Percentiles rank a stretch among this genome's conserved stretches.
Evolutionary conservation across 2,797 vertebrate species (phyloP).

Genomic region (Mus caroli): DNA sequence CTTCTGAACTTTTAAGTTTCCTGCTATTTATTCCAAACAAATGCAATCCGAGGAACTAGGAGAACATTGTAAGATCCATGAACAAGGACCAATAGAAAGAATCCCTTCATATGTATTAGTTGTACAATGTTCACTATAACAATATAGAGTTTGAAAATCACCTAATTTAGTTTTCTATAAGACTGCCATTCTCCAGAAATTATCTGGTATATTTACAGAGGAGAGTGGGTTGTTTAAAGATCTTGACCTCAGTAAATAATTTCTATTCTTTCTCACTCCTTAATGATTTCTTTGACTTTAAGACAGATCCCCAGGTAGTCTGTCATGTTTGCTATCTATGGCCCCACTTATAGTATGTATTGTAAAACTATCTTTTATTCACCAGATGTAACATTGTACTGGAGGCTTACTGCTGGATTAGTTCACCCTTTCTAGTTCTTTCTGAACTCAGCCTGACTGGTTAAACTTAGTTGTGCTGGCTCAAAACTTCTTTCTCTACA

Average conservation of each 20-base stretch:
- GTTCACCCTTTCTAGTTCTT: background rate
- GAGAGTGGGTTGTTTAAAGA: background rate
- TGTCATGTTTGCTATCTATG: background rate
- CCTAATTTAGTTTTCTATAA: background rate
- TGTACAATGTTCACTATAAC: background rate
- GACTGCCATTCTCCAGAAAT: background rate
- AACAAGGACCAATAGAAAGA: background rate
- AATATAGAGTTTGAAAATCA: background rate
- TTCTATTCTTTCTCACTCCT: background rate
- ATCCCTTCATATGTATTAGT: background rate
- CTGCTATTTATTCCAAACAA: background rate
- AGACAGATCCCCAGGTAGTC: background rate
- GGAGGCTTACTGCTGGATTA: background rate
- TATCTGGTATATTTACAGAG: background rate
- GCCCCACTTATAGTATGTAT: background rate
- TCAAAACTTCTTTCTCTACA: background rate
- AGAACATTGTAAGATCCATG: background rate
- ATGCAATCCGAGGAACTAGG: background rate
- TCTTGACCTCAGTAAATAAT: background rate
- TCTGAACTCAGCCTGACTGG: background rate
- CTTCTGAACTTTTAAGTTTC: background rate
- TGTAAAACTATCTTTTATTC: background rate
- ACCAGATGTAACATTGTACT: background rate
- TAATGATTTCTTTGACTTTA: background rate
- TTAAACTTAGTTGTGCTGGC: background rate